Evolutionary conservation across 2,888 invertebrate species (phyloP).

Genomic region (Acanthopleura granulata): DNA sequence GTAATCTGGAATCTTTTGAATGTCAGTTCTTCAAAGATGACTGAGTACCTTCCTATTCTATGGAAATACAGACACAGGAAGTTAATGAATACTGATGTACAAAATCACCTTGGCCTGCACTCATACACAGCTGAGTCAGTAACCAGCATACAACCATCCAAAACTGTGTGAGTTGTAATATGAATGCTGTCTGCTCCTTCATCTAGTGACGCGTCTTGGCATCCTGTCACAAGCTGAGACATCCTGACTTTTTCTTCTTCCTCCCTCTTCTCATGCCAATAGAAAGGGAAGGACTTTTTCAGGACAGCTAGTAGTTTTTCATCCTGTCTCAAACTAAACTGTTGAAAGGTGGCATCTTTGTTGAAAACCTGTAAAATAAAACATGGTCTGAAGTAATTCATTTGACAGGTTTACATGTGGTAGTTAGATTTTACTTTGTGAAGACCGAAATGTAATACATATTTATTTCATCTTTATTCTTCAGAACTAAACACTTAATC

Average conservation of each 20-base stretch:
- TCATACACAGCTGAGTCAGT: constrained; percentile 76
- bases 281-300: constrained; percentile 69
- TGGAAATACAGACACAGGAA: too few species aligned
- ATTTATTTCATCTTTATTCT: too few species aligned
- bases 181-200: constrained; percentile 43
- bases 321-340: constrained; percentile 73
- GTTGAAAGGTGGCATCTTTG: constrained; percentile 74
- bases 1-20: too few species aligned
- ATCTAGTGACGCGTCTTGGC: not conserved
- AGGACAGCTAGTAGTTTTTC: constrained; percentile 73
- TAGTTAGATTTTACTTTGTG: too few species aligned
- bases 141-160: constrained; percentile 74
- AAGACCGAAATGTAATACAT: too few species aligned
- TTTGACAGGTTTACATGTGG: too few species aligned
- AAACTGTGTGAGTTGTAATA: constrained; percentile 57
- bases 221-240: constrained; percentile 9
- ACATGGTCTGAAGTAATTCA: too few species aligned
- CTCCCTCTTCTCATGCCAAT: constrained; percentile 58
- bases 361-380: constrained; percentile 73
- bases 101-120: constrained; percentile 73
- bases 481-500: too few species aligned
- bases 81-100: too few species aligned
- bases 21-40: too few species aligned
- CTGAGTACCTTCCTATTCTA: too few species aligned
- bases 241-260: constrained; percentile 22